Evolutionary conservation across 2,888 invertebrate genomes (phyloP).

Genomic region (Cyaniris semiargus): DNA sequence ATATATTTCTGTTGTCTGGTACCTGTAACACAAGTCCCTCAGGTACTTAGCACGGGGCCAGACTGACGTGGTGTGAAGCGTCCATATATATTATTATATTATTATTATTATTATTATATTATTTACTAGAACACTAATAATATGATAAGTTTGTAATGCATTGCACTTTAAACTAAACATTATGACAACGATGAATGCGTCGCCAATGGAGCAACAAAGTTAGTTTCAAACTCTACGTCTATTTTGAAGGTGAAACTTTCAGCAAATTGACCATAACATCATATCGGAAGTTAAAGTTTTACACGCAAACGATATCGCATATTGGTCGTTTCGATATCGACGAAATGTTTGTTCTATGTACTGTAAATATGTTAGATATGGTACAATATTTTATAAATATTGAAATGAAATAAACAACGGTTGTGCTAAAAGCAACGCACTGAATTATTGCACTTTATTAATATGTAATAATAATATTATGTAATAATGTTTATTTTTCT

Average conservation of each 20-base stretch:
- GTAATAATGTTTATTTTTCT: too few species aligned
- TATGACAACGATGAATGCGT: background rate
- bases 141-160: background rate
- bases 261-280: slow-evolving; percentile 24
- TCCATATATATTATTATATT: too few species aligned
- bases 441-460: too few species aligned
- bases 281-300: slow-evolving; percentile 20
- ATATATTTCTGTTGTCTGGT: too few species aligned
- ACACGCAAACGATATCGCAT: slow-evolving; percentile 12
- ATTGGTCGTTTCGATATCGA: slow-evolving; percentile 34
- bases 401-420: too few species aligned
- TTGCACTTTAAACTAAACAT: background rate
- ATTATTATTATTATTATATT: too few species aligned
- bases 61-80: too few species aligned
- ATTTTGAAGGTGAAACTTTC: slow-evolving; percentile 7
- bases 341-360: background rate
- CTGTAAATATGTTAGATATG: background rate
- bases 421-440: too few species aligned
- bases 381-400: background rate
- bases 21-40: too few species aligned
- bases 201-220: slow-evolving; percentile 15
- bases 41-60: too few species aligned
- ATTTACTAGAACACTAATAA: too few species aligned
- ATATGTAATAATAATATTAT: too few species aligned
- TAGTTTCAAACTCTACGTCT: background rate